These are phyloP conservation scores for Apis laboriosa DNA, from an alignment of 1,140 invertebrate genomes.

Conservation along the genomic window DNA sequence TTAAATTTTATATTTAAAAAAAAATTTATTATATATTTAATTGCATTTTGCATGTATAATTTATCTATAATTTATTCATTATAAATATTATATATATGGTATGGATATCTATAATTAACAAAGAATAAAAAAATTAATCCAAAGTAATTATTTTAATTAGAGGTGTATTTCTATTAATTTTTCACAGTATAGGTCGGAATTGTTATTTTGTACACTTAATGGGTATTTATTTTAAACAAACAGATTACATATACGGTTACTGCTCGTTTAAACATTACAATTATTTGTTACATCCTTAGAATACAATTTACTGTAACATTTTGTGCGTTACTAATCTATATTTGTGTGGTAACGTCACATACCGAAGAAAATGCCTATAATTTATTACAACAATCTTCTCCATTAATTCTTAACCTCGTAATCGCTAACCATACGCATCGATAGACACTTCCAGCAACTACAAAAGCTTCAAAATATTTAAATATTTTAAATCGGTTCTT, in stretches of 20 bases:
- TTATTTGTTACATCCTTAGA: conserved; percentile 67
- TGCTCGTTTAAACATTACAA: conserved; percentile 66
- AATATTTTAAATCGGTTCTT: conserved; percentile 19
- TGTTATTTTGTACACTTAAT: conserved; percentile 50
- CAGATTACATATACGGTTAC: conserved; percentile 70
- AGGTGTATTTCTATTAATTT: conserved; percentile 14
- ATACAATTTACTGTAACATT: conserved; percentile 60
- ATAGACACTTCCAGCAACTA: conserved; percentile 28
- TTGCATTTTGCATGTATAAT: neutral
- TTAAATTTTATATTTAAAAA: neutral
- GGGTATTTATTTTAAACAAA: conserved; percentile 76
- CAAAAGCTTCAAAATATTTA: conserved; percentile 33
- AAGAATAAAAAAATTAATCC: neutral
- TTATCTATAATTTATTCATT: neutral
- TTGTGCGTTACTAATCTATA: conserved; percentile 66
- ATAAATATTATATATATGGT: too few relatives aligned
- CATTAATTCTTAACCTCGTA: conserved; percentile 2
- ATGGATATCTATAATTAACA: neutral
- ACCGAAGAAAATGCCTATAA: conserved; percentile 68
- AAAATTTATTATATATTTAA: neutral
- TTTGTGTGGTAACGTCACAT: conserved; percentile 58
- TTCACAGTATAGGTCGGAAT: conserved; percentile 18
- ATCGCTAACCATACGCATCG: neutral
- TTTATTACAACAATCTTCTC: conserved; percentile 40
- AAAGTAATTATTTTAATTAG: neutral